Evolutionary conservation across 2,888 invertebrate genomes (phyloP).

Genomic region (Pollenia amentaria): DNA sequence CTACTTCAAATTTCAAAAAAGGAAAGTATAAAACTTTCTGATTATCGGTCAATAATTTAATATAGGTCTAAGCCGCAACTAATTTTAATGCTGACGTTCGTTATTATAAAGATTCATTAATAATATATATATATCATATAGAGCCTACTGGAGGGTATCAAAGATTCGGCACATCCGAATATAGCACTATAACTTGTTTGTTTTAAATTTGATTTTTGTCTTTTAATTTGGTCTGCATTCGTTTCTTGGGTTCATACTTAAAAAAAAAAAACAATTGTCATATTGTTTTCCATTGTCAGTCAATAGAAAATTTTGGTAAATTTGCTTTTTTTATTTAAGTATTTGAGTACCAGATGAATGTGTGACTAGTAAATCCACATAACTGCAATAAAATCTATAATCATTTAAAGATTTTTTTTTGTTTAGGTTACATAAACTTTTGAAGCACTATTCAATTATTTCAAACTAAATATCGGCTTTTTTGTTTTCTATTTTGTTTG

Average conservation of each 20-base stretch:
- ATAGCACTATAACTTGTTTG: too few species aligned
- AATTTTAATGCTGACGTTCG: too few species aligned
- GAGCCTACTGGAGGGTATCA: too few species aligned
- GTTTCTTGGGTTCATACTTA: neutral
- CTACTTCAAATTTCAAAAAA: too few species aligned
- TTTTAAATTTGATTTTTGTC: neutral
- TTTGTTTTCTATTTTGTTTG: neutral
- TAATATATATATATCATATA: too few species aligned
- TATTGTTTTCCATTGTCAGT: constrained; percentile 15
- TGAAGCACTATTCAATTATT: constrained; percentile 21
- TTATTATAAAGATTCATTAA: too few species aligned
- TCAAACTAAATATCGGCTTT: constrained; percentile 10
- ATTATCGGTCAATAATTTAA: too few species aligned
- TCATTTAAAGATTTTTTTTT: neutral
- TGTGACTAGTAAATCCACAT: neutral
- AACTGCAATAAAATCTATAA: constrained; percentile 57
- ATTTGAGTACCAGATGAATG: too few species aligned
- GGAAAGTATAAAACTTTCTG: too few species aligned
- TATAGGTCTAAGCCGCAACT: too few species aligned
- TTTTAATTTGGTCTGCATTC: neutral
- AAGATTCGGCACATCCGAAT: too few species aligned
- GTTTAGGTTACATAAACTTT: neutral
- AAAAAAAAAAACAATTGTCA: constrained; percentile 8
- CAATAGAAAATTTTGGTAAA: neutral
- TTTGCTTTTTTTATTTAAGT: neutral